Base-by-base conservation (phyloP, 2,113 vertebrate species). In the Panthera tigris region DNA sequence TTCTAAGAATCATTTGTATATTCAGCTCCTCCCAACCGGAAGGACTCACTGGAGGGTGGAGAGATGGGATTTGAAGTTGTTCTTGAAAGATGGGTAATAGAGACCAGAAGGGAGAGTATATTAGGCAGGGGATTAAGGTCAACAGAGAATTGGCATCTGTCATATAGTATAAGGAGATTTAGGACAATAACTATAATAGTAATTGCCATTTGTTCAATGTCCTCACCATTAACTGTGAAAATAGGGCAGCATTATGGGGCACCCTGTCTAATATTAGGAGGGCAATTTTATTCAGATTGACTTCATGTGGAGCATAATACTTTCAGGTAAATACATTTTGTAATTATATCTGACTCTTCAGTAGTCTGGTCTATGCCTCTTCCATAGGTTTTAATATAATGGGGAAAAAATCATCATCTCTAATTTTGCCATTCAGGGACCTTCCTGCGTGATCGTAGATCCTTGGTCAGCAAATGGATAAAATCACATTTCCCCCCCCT, bases 301-400 rank as follows among this genome's bases (percentile, higher is more conserved):
- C 45, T 74, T 13, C 0, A 12, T 80, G 14, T 79, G 48, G 15
- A 48, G 2, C 31, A 3, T 73, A 19, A 4, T 7, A 41, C 7
- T 90, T 97, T 93, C 36, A 36, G 61, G 89, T 95, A 89, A 86
- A 68, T 93, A 18, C 63, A 50, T 91, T 71, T 92, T 80, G 1
- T 68, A 90, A 65, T 86, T 93, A 36, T 68, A 80, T 15, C 11
- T 94, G 29, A 50, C 73, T 79, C 16, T 66, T 92, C 33, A 94
- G 31, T 84, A 91, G 29, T 91, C 89, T 61, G 33, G 29, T 57
- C 39, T 89, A 39, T 0, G 13, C 7, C 12, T 68, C 94, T 96
- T 91, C 71, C 5, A 73, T 50, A 86, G 7, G 89, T 95, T 89
- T 95, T 86, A 84, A 57, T n/a, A 52, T 68, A 86, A 82, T 93